Base-by-base conservation (phyloP, 2,797 vertebrate genomes). In the Anas capensis region DNA sequence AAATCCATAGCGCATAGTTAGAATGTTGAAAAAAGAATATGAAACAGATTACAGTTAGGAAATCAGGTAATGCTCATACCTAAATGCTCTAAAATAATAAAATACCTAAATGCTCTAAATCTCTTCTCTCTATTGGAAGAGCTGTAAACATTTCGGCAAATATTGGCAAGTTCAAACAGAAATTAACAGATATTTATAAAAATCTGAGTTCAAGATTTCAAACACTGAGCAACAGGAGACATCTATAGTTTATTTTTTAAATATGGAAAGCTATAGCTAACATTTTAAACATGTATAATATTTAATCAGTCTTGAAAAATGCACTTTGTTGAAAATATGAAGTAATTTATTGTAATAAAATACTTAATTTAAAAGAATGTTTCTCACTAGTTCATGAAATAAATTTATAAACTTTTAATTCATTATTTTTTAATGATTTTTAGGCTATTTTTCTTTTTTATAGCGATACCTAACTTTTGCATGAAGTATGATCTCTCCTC, bases 371-470 rank as follows among this genome's bases (percentile, higher is more conserved):
- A 77, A 87, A 40, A 90, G 10, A 53, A 46, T 42, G 2, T 40
- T 33, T 88, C 51, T 92, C 51, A 72, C 48, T 90, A 80, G 34
- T 75, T n/a, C n/a, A 87, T 75, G 36, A 46, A 93, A 94, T 26
- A 23, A 90, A 60, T 72, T 48, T 40, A 90, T 81, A 58, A 65
- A 27, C 49, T 31, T 31, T 82, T 93, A 69, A 36, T 80, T 90
- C 29, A 54, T 82, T 90, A 19, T 42, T 80, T 53, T 78, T 91
- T 93, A 44, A 72, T 90, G 46, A 23, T 78, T 49, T 73, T 93
- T 46, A 79, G 44, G 24, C 31, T 48, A 62, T 79, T 93, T 89
- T 94, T 90, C 44, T 77, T 89, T 38, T 38, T 93, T 64, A 86
- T 40, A 8, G 16, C 40, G 79, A 33, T 49, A 84, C 51, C 14